Evolutionary conservation across 2,113 vertebrate species (phyloP).

Genomic region (Periophthalmus modestus): DNA sequence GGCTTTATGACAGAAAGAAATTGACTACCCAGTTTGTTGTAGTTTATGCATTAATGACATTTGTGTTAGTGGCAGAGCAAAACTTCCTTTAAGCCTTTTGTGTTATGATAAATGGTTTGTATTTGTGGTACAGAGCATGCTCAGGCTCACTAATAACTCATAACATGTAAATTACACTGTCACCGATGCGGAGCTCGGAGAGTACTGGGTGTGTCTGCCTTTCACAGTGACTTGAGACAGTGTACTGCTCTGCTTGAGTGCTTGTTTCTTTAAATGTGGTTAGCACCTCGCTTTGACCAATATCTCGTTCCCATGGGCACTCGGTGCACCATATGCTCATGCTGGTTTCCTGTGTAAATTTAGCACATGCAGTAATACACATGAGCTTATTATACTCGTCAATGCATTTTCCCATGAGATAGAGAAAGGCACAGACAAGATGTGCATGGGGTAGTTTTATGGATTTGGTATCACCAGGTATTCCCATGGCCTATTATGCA

Average conservation of each 20-base stretch:
- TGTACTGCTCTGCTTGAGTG: slow-evolving; percentile 43
- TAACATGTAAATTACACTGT: not conserved
- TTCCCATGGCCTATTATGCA: not conserved
- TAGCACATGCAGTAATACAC: slow-evolving; percentile 13
- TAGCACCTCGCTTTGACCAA: slow-evolving; percentile 78
- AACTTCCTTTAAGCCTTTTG: not conserved
- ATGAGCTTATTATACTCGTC: slow-evolving; percentile 19
- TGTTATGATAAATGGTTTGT: not conserved
- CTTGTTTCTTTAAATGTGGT: slow-evolving; percentile 71
- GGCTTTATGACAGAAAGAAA: not conserved
- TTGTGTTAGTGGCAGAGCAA: not conserved
- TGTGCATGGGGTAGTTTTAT: not conserved
- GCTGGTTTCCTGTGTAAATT: slow-evolving; percentile 49
- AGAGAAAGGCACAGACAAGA: not conserved
- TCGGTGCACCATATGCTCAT: slow-evolving; percentile 1
- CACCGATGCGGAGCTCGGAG: slow-evolving; percentile 4
- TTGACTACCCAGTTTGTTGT: not conserved
- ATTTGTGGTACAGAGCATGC: rapidly evolving
- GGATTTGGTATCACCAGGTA: slow-evolving; percentile 6
- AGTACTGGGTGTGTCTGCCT: slow-evolving; percentile 44
- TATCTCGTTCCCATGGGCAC: slow-evolving; percentile 67
- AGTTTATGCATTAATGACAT: not conserved
- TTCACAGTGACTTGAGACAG: slow-evolving; percentile 38
- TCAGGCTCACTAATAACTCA: slow-evolving; percentile 7
- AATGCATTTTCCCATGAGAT: slow-evolving; percentile 37